phyloP scores from a whole-genome alignment of 2,797 vertebrate genomes.

The Cygnus olor region DNA sequence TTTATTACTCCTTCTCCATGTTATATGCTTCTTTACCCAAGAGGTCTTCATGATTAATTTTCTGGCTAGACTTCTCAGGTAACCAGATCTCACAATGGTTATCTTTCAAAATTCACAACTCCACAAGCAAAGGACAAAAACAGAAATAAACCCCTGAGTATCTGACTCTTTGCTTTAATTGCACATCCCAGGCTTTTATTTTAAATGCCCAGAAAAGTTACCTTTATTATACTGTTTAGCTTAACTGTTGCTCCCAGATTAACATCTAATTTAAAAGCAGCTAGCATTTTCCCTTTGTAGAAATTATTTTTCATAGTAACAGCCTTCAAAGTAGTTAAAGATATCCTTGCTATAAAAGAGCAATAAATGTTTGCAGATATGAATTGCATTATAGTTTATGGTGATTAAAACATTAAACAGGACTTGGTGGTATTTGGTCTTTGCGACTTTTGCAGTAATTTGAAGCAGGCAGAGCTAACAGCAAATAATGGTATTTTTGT shows the following conservation, averaged over 20 bases:
- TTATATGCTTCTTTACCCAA: neutral
- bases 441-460: neutral
- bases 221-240: neutral
- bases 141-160: neutral
- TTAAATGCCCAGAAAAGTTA: neutral
- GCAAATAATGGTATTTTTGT: neutral
- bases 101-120: neutral
- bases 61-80: neutral
- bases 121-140: neutral
- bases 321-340: slow-evolving; percentile 43
- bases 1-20: neutral
- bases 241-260: slow-evolving; percentile 10
- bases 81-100: neutral
- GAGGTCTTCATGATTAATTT: neutral
- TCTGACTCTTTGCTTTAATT: neutral
- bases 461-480: neutral
- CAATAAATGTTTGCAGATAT: slow-evolving; percentile 43
- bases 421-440: neutral
- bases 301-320: slow-evolving; percentile 38
- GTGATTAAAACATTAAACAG: slow-evolving; percentile 48
- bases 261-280: slow-evolving; percentile 29
- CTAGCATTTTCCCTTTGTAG: neutral
- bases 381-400: neutral
- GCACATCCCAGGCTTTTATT: neutral
- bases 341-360: neutral